phyloP scores from a whole-genome alignment of 2,113 vertebrate species.

The Pelecanoides urinatrix region DNA sequence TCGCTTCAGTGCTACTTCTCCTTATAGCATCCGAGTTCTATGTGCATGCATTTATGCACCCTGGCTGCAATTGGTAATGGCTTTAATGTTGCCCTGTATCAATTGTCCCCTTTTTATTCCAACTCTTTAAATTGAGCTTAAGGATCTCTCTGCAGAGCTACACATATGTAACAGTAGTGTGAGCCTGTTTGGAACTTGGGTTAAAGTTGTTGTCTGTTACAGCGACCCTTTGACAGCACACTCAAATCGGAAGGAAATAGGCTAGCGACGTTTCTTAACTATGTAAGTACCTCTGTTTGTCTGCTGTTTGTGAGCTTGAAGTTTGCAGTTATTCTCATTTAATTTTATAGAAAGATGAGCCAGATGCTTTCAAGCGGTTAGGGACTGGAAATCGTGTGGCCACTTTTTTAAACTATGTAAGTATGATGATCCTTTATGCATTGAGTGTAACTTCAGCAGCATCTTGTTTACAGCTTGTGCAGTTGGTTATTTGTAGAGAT shows the following conservation, averaged over 20 bases:
- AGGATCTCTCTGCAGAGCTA: not conserved
- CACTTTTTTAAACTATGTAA: constrained; percentile 99
- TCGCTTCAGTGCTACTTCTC: not conserved
- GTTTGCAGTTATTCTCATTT: constrained; percentile 83
- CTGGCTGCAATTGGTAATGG: not conserved
- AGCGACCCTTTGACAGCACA: constrained; percentile 97
- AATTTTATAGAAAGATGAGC: constrained; percentile 98
- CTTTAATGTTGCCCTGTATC: not conserved
- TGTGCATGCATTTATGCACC: not conserved
- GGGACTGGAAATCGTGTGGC: constrained; percentile 99
- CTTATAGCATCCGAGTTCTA: accelerated
- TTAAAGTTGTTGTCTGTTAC: constrained; percentile 94
- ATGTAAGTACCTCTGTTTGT: constrained; percentile 89
- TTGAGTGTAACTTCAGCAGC: not conserved
- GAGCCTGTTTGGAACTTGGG: constrained; percentile 51
- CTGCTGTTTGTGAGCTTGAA: constrained; percentile 39
- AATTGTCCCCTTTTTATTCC: not conserved
- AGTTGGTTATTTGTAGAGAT: not conserved
- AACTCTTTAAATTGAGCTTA: not conserved
- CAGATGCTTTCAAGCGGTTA: constrained; percentile 99
- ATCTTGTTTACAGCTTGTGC: not conserved
- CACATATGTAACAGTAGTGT: not conserved
- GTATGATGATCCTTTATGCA: constrained; percentile 73
- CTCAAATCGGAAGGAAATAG: constrained; percentile 97
- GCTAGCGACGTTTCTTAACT: constrained; percentile 99